Evolutionary conservation across 30 jellyfish, hydroid and myxozoan species (phyloP).

Genomic region (Pelagia noctiluca): DNA sequence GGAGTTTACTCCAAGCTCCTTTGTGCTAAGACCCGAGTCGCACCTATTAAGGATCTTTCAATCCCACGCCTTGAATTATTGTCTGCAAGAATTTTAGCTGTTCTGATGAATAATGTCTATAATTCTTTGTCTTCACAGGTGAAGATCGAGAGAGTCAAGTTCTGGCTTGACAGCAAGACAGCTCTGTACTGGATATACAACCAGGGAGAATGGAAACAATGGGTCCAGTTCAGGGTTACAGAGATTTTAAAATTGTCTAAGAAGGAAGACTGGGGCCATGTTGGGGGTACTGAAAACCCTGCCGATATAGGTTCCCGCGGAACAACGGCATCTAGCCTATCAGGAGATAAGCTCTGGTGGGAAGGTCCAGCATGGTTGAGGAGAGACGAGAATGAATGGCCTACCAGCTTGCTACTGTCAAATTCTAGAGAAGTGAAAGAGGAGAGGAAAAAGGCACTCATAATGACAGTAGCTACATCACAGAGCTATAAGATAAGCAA

Average conservation of each 20-base stretch:
- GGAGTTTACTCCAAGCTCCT: slow-evolving; percentile 16
- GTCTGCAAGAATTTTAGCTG: slow-evolving; percentile 46
- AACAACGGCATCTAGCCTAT: not conserved
- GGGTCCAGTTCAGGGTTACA: slow-evolving; percentile 41
- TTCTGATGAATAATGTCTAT: not conserved
- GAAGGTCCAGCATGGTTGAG: slow-evolving; percentile 47
- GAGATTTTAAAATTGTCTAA: slow-evolving; percentile 19
- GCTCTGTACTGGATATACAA: slow-evolving; percentile 35
- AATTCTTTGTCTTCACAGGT: slow-evolving; percentile 16
- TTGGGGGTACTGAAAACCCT: slow-evolving; percentile 25
- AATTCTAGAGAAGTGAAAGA: not conserved
- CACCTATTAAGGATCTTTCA: slow-evolving; percentile 14
- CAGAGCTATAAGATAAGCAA: too few species aligned
- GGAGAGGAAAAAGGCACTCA: slow-evolving; percentile 11
- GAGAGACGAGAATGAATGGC: slow-evolving; percentile 19
- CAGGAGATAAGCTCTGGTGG: slow-evolving; percentile 35
- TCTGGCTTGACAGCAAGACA: slow-evolving; percentile 58
- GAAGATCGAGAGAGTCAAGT: slow-evolving; percentile 21
- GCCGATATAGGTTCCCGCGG: slow-evolving; percentile 62
- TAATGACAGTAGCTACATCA: not conserved
- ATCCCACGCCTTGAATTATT: slow-evolving; percentile 43
- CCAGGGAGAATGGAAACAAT: slow-evolving; percentile 58
- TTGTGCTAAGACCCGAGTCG: slow-evolving; percentile 23
- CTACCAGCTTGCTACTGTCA: not conserved
- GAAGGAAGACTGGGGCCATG: slow-evolving; percentile 47